Evolutionary conservation across 2,888 invertebrate genomes (phyloP).

Genomic region (Conchocele bisecta): DNA sequence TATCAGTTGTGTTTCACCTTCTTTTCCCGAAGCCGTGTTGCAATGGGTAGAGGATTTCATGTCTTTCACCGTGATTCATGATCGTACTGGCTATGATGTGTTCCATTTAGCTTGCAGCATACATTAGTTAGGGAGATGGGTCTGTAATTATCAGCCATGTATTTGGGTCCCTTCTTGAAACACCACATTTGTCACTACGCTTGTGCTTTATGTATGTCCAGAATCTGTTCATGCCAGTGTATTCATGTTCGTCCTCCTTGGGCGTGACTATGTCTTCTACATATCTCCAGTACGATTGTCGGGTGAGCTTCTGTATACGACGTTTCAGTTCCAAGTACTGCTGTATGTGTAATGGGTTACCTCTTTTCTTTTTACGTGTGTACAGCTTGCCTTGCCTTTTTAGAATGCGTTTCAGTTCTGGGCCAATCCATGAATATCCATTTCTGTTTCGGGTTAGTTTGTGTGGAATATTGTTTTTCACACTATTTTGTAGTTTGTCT

Average conservation of each 20-base stretch:
- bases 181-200: background rate
- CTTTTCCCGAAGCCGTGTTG: no score
- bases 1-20: background rate
- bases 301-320: background rate
- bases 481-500: background rate
- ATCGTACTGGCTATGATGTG: slow-evolving; percentile 11
- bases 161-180: background rate
- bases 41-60: slow-evolving; percentile 3
- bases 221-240: background rate
- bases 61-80: slow-evolving; percentile 1
- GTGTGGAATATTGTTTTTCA: slow-evolving; percentile 19
- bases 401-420: slow-evolving; percentile 23
- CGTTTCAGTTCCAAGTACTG: slow-evolving; percentile 16
- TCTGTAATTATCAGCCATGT: slow-evolving; percentile 11
- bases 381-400: slow-evolving; percentile 21
- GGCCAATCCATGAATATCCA: slow-evolving; percentile 30
- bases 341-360: background rate
- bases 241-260: background rate
- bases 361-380: slow-evolving; percentile 22
- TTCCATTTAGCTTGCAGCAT: slow-evolving; percentile 9
- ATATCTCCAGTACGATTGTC: background rate
- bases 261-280: slow-evolving; percentile 1
- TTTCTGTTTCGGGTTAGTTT: slow-evolving; percentile 28
- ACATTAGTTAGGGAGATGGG: slow-evolving; percentile 19
- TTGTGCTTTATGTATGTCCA: background rate